Conservation (phyloP, 2,888 invertebrate species). For the Mylabris sibirica region DNA sequence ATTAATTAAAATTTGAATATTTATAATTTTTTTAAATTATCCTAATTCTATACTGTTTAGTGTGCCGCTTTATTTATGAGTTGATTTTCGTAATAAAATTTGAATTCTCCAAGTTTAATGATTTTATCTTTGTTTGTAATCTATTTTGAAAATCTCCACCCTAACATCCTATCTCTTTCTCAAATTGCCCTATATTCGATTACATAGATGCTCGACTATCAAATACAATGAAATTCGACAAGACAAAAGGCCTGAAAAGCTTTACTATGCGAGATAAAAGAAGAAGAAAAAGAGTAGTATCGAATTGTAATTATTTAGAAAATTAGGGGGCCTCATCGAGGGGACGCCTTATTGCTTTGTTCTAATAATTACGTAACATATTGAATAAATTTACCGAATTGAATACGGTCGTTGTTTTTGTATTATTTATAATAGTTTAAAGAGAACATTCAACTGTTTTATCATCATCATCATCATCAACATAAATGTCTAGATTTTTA, state of each 20-base stretch:
- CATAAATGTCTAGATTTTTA: not conserved
- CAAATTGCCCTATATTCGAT: conserved; percentile 51
- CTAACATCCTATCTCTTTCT: conserved; percentile 39
- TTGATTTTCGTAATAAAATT: conserved; percentile 52
- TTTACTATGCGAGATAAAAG: not conserved
- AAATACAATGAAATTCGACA: conserved; percentile 1
- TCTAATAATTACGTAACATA: not conserved
- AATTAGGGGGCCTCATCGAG: not conserved
- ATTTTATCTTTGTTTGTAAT: conserved; percentile 49
- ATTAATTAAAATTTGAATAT: too few species aligned
- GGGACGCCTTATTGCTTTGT: not conserved
- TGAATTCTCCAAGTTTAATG: conserved; percentile 48
- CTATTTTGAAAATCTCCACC: conserved; percentile 50
- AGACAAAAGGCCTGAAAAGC: not conserved
- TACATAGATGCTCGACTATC: conserved; percentile 38
- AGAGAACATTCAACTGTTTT: conserved; percentile 9
- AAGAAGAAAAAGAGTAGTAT: not conserved
- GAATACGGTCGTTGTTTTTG: conserved; percentile 1
- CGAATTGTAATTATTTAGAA: not conserved
- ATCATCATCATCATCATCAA: not conserved
- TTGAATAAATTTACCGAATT: not conserved
- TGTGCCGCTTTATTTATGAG: too few species aligned
- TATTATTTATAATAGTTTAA: conserved; percentile 9
- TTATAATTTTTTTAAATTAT: not conserved
- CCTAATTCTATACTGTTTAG: too few species aligned